These are phyloP conservation scores for Mirounga angustirostris DNA, from an alignment of 2,113 vertebrate genomes.

Conservation along the genomic window DNA sequence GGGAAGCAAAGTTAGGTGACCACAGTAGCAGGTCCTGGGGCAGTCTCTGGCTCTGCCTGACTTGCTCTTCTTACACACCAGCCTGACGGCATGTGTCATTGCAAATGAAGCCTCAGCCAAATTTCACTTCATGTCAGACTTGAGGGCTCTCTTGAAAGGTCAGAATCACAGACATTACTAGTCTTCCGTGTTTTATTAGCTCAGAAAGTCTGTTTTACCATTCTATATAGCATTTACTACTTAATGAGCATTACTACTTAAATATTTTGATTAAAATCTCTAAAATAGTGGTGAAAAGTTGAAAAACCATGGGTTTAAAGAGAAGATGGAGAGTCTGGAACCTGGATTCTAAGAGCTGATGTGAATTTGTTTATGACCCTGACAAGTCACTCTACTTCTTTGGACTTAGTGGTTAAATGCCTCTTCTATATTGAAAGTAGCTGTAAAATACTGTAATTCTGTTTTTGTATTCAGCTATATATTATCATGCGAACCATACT, in stretches of 20 bases:
- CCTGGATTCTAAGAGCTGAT: background rate
- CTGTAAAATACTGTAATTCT: background rate
- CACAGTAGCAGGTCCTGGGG: background rate
- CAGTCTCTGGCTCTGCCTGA: background rate
- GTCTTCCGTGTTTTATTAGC: background rate
- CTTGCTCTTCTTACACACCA: background rate
- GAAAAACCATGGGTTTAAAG: background rate
- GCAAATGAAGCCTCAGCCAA: background rate
- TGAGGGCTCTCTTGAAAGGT: conserved; percentile 11
- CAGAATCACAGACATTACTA: background rate
- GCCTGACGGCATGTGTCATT: background rate
- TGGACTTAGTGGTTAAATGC: background rate
- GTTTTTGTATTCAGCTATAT: background rate
- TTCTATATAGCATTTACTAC: background rate
- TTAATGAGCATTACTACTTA: background rate
- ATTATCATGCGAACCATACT: background rate
- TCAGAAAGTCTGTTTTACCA: background rate
- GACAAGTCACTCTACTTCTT: background rate
- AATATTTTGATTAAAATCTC: conserved; percentile 34
- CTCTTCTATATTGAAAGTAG: background rate
- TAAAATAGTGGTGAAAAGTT: conserved; percentile 26
- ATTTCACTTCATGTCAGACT: background rate
- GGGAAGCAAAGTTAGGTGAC: background rate
- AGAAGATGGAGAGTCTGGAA: background rate
- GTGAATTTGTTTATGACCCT: background rate